Percentiles rank a stretch among this genome's conserved stretches.
These are phyloP conservation scores for Icerya purchasi DNA, from an alignment of 2,888 invertebrate genomes.

Conservation along the genomic window DNA sequence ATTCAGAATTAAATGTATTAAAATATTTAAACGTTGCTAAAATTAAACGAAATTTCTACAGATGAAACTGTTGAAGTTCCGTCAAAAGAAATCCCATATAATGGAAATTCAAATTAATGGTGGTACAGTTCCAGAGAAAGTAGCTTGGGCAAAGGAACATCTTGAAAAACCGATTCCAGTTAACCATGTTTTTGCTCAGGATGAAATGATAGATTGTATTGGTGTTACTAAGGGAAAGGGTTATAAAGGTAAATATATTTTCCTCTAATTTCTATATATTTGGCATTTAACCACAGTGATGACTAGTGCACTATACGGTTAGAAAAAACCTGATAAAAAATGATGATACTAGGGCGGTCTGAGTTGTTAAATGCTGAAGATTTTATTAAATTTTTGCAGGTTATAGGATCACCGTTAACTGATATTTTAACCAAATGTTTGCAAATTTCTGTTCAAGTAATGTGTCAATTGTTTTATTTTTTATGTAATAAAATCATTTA, in stretches of 20 bases:
- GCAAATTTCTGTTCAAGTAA: too few species aligned
- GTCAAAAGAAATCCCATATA: constrained; percentile 98
- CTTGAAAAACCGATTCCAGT: constrained; percentile 87
- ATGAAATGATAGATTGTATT: constrained; percentile 98
- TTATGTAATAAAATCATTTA: too few species aligned
- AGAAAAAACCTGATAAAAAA: background rate
- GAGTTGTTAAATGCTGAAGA: too few species aligned
- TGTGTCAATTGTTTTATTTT: too few species aligned
- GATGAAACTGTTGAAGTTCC: constrained; percentile 92
- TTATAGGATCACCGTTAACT: too few species aligned
- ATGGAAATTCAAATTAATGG: constrained; percentile 99
- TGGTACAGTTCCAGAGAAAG: constrained; percentile 84
- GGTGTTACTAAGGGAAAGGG: constrained; percentile 99
- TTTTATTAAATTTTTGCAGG: too few species aligned
- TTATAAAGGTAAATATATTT: constrained; percentile 92
- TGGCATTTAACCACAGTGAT: too few species aligned
- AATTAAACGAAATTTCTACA: too few species aligned
- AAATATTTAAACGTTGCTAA: too few species aligned
- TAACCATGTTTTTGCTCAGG: constrained; percentile 74
- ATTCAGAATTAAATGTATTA: too few species aligned
- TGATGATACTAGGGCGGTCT: constrained; percentile 28
- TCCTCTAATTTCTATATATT: too few species aligned
- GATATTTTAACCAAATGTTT: too few species aligned
- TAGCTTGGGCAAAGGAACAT: constrained; percentile 90
- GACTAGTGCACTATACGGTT: background rate